Conservation (phyloP, 2,888 invertebrate genomes). For the Dryocosmus kuriphilus region DNA sequence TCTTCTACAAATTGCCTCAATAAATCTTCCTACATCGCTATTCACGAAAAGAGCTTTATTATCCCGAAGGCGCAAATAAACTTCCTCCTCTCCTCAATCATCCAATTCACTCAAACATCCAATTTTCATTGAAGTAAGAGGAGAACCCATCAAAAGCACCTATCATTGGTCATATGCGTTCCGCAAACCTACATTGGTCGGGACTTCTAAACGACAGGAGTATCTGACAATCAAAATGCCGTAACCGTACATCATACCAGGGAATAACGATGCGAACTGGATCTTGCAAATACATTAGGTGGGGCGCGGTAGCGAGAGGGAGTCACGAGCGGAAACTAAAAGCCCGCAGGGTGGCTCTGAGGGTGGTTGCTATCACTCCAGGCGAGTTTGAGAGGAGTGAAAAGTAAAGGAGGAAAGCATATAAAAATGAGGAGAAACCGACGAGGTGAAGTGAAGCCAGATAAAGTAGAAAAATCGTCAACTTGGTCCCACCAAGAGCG, state of each 20-base stretch:
- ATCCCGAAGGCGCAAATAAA: neutral
- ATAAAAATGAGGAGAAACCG: constrained; percentile 40
- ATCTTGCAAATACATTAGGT: constrained; percentile 76
- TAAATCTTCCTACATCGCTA: too few relatives aligned
- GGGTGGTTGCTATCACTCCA: constrained; percentile 64
- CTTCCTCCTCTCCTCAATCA: neutral
- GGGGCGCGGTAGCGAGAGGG: constrained; percentile 57
- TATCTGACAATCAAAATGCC: constrained; percentile 74
- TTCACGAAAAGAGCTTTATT: too few relatives aligned
- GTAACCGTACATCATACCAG: constrained; percentile 74
- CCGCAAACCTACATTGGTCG: constrained; percentile 42
- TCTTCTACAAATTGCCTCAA: too few relatives aligned
- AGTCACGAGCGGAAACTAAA: constrained; percentile 53
- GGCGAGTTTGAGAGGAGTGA: constrained; percentile 40
- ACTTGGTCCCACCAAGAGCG: constrained; percentile 53
- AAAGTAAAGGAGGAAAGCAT: constrained; percentile 37
- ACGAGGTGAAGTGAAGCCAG: constrained; percentile 54
- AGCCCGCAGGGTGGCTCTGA: constrained; percentile 61
- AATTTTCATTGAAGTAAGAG: neutral
- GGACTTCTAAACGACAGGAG: constrained; percentile 66
- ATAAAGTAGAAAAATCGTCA: constrained; percentile 76
- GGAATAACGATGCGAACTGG: constrained; percentile 76
- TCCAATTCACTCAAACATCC: neutral
- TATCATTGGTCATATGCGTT: neutral
- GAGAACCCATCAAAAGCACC: neutral